Conservation (phyloP, 2,797 vertebrate genomes). For the Benthosema pterotum region DNA sequence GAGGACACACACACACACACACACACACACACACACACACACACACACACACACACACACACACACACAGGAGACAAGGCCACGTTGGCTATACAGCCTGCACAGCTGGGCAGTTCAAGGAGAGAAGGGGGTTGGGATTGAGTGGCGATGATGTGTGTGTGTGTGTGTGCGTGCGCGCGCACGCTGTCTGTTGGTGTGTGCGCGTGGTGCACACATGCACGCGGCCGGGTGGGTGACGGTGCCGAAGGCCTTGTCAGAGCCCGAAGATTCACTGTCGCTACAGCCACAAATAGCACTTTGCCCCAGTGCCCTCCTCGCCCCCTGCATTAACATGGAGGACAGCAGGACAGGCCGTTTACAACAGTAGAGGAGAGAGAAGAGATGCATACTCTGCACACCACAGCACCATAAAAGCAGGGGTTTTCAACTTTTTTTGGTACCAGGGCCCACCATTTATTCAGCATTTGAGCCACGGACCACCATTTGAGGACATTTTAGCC, state of each 20-base stretch:
- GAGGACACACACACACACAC: too few relatives aligned
- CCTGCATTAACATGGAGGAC: constrained; percentile 51
- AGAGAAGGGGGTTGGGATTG: constrained; percentile 38
- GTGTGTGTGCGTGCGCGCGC: too few relatives aligned
- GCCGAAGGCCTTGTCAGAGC: constrained; percentile 65
- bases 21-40: too few relatives aligned
- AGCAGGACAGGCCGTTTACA: constrained; percentile 24
- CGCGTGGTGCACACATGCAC: too few relatives aligned
- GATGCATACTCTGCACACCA: too few relatives aligned
- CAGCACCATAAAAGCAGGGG: too few relatives aligned
- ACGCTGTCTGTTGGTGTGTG: too few relatives aligned
- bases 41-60: too few relatives aligned
- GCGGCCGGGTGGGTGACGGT: constrained; percentile 65
- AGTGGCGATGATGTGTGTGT: constrained; percentile 5
- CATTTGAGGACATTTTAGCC: too few relatives aligned
- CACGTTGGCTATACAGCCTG: constrained; percentile 57
- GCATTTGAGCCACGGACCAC: too few relatives aligned
- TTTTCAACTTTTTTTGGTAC: too few relatives aligned
- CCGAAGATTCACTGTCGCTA: constrained; percentile 71
- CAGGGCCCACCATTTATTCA: too few relatives aligned
- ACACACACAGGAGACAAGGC: constrained; percentile 49
- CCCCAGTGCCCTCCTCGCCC: constrained; percentile 43
- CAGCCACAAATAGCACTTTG: constrained; percentile 59
- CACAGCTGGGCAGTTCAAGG: constrained; percentile 67
- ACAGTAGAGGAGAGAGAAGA: constrained; percentile 5